Conservation (phyloP, 2,888 invertebrate genomes). For the Balanococcus diminutus region DNA sequence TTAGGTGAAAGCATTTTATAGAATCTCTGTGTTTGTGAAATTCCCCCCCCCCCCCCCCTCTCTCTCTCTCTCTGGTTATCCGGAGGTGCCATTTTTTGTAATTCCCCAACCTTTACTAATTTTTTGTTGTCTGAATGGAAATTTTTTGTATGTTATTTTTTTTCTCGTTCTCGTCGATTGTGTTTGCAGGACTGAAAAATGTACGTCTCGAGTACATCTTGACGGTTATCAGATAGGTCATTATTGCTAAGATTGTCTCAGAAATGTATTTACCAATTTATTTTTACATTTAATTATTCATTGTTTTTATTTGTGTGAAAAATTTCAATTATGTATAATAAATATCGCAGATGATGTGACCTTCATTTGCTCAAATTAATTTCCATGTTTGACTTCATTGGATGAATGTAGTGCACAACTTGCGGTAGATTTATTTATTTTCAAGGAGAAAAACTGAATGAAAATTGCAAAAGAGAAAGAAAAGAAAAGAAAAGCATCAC, state of each 20-base stretch:
- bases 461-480: too few relatives aligned
- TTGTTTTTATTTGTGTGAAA: constrained; percentile 25
- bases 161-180: background rate
- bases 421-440: too few relatives aligned
- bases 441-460: too few relatives aligned
- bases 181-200: background rate
- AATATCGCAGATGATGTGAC: background rate
- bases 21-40: background rate
- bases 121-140: background rate
- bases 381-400: background rate
- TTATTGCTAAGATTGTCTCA: background rate
- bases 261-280: constrained; percentile 18
- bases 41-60: background rate
- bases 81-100: background rate
- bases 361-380: background rate
- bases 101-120: background rate
- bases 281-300: constrained; percentile 27
- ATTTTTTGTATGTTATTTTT: background rate
- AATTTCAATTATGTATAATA: constrained; percentile 15
- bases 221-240: background rate
- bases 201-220: background rate
- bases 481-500: too few relatives aligned
- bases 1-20: too few relatives aligned
- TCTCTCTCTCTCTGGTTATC: too few relatives aligned
- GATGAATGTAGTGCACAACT: background rate